Evolutionary conservation across 2,113 vertebrate species (phyloP).

Genomic region (Meriones unguiculatus): DNA sequence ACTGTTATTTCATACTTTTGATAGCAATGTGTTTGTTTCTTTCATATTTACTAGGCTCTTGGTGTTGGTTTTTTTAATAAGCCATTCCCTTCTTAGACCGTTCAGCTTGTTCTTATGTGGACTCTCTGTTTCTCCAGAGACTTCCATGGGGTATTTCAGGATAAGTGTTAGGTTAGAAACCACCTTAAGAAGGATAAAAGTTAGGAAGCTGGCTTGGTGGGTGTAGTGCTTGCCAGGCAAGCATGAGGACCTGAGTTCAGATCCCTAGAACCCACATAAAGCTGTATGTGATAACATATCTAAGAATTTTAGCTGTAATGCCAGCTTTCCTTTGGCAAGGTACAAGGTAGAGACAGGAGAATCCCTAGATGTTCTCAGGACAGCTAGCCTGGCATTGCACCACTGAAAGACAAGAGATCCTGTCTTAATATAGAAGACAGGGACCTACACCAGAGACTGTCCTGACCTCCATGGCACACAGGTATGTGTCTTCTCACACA

Average conservation of each 20-base stretch:
- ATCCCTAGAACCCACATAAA: background rate
- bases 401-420: background rate
- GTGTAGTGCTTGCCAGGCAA: background rate
- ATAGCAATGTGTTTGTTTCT: conserved; percentile 10
- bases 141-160: background rate
- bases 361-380: background rate
- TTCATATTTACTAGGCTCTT: conserved; percentile 30
- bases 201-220: background rate
- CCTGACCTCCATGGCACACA: background rate
- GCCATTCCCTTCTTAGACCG: background rate
- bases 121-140: background rate
- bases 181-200: background rate
- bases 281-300: background rate
- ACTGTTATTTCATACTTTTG: background rate
- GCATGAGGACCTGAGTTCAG: background rate
- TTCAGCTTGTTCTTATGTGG: background rate
- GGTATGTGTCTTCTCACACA: background rate
- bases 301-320: background rate
- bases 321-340: background rate
- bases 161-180: background rate
- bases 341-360: background rate
- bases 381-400: background rate
- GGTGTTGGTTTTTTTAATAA: background rate
- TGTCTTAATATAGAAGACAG: background rate
- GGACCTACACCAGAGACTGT: background rate